Base-by-base conservation (phyloP, 1,140 invertebrate genomes). In the Drosophila sulfurigaster region DNA sequence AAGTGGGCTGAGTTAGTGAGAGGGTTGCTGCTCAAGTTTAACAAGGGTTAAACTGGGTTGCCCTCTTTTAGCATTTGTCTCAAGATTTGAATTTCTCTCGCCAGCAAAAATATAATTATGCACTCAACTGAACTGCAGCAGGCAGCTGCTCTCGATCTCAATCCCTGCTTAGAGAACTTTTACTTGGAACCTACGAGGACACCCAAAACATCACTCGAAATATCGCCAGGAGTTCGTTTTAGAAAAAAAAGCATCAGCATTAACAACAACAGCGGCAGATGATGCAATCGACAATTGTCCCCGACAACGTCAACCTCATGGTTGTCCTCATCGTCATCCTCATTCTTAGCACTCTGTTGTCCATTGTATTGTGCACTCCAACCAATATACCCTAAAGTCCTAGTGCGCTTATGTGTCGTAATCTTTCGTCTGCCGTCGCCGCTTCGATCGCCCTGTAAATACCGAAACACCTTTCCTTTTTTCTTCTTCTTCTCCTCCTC, bases 11-110 rank as follows among this genome's bases (percentile, higher is more conserved):
- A 38, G 30, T 8, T 46, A 45, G 43, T 32, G 35, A 64, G 32
- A 52, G 82, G 82, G 79, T 82, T 87, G 82, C 60, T 51, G 49
- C 58, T 45, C 45, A 71, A 77, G 82, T 70, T 79, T 82, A 87
- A 87, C 75, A 86, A 86, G 79, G 79, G 82, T 86, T 82, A 86
- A 87, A 82, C 82, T 80, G 81, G 60, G 62, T 68, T 72, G 73
- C 41, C 80, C 74, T 62, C 74, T 70, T 72, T 52, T 49, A 32
- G 52, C 52, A 70, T 57, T 35, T 48, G 43, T 35, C 58, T 76
- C 54, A 82, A 79, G 72, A 82, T 80, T 73, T 79, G 20, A 6
- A 41, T 16, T 60, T 35, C n/a, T 13, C 16, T 35, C 30, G 45
- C 20, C n/a, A 28, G 46, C 35, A 28, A 38, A 59, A 43, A 66